These are phyloP conservation scores for Sinocyclocheilus maitianheensis DNA, from an alignment of 2,113 vertebrate species.

Conservation along the genomic window DNA sequence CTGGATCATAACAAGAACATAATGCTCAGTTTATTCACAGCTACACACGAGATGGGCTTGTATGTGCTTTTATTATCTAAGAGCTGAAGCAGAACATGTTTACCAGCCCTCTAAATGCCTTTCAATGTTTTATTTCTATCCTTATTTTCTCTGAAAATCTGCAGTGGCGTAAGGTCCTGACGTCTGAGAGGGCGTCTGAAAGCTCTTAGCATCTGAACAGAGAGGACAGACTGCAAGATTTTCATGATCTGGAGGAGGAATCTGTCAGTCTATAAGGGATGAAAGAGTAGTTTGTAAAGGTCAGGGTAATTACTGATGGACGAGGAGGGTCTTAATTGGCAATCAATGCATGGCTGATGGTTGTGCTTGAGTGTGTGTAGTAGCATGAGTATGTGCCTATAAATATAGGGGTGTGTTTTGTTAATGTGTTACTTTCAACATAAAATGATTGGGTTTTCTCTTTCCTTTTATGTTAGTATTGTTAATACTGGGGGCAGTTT, in stretches of 20 bases:
- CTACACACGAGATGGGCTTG: neutral
- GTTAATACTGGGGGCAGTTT: neutral
- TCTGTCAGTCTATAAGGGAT: slow-evolving; percentile 19
- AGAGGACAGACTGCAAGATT: neutral
- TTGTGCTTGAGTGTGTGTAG: slow-evolving; percentile 13
- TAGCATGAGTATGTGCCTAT: neutral
- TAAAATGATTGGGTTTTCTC: neutral
- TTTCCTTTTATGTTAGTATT: neutral
- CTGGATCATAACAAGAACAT: slow-evolving; percentile 8
- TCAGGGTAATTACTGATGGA: slow-evolving; percentile 52
- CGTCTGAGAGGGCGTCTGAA: neutral
- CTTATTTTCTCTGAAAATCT: slow-evolving; percentile 2
- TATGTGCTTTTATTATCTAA: neutral
- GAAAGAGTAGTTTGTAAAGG: slow-evolving; percentile 49
- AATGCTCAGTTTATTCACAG: slow-evolving; percentile 7
- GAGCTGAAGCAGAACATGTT: neutral
- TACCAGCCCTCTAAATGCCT: neutral
- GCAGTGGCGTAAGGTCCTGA: neutral
- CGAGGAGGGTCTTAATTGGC: slow-evolving; percentile 35
- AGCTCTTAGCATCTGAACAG: slow-evolving; percentile 29
- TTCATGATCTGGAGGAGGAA: neutral
- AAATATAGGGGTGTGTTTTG: neutral
- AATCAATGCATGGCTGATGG: neutral
- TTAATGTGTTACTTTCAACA: neutral
- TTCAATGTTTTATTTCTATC: neutral